Conservation (phyloP, 92 coral and sea anemone species). For the Plumapathes pennacea region DNA sequence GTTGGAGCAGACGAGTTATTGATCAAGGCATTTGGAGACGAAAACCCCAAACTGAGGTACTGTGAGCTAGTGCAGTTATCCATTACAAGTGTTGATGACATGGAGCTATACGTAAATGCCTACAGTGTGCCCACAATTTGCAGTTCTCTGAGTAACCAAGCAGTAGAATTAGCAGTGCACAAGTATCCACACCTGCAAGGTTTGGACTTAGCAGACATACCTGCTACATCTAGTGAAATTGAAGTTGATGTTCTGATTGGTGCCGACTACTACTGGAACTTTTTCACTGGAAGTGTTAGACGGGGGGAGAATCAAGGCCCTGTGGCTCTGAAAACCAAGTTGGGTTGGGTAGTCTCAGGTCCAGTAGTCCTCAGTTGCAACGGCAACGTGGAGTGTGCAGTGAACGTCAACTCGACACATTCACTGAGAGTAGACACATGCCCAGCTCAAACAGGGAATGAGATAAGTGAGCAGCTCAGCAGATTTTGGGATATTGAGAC, state of each 20-base stretch:
- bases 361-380: conserved; percentile 19
- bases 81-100: conserved; percentile 23
- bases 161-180: conserved; percentile 16
- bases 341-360: conserved; percentile 66
- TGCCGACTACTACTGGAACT: conserved; percentile 60
- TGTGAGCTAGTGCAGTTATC: conserved; percentile 37
- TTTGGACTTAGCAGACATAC: conserved; percentile 44
- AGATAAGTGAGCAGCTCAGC: conserved; percentile 18
- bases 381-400: conserved; percentile 4
- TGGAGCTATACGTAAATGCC: conserved; percentile 30
- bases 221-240: conserved; percentile 11
- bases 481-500: conserved; percentile 52
- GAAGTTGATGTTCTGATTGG: conserved; percentile 64
- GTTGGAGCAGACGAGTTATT: conserved; percentile 41
- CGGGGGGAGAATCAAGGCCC: conserved; percentile 41
- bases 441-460: background rate
- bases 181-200: conserved; percentile 38
- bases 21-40: conserved; percentile 62
- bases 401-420: background rate
- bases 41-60: conserved; percentile 19
- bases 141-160: conserved; percentile 43
- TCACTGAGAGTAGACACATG: conserved; percentile 17
- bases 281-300: conserved; percentile 43
- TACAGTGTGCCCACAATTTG: conserved; percentile 55
- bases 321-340: conserved; percentile 40